Base-by-base conservation (phyloP, 2,113 vertebrate species). In the Trichechus manatus region DNA sequence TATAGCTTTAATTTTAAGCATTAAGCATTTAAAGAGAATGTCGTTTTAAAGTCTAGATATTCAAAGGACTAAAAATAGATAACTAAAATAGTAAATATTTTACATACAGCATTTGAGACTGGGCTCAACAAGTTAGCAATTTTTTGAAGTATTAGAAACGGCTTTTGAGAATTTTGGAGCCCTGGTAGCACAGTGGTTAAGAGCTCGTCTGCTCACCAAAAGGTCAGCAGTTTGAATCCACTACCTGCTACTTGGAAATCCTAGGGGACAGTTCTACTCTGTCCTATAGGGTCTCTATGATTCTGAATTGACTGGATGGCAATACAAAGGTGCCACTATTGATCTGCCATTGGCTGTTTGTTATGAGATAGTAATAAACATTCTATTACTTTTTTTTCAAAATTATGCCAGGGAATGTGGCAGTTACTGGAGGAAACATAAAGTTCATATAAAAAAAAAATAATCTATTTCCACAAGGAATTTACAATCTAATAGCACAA, bases 51-150 rank as follows among this genome's bases (percentile, higher is more conserved):
- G 10, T 83, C 27, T 87, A 42, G 3, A 13, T 87, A 56, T 56
- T 75, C 87, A 64, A 53, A 87, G 13, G 6, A 27, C 6, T 79
- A 61, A 92, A 94, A 77, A 63, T 44, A 95, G 87, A 87, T 75
- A 94, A 81, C 4, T 85, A 81, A 72, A 87, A 82, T 70, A 70
- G 36, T 88, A 63, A 92, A 75, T 13, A 42, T 47, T 68, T 79
- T 33, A 47, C 1, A 36, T 87, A 22, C 36, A 53, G 5, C 22
- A 87, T 94, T 86, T 92, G 79, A 85, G 85, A 79, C 53, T 85
- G 31, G 13, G 13, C 19, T 19, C 1, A 85, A 87, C 0, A 29
- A 44, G n/a, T 88, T 64, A 70, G 9, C 19, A 64, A 47, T 75
- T 91, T 10, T 87, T 74, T 85, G 6, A 88, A 80, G 10, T 39